These are phyloP conservation scores for Coptodon rendalli DNA, from an alignment of 2,113 vertebrate genomes.

Conservation along the genomic window DNA sequence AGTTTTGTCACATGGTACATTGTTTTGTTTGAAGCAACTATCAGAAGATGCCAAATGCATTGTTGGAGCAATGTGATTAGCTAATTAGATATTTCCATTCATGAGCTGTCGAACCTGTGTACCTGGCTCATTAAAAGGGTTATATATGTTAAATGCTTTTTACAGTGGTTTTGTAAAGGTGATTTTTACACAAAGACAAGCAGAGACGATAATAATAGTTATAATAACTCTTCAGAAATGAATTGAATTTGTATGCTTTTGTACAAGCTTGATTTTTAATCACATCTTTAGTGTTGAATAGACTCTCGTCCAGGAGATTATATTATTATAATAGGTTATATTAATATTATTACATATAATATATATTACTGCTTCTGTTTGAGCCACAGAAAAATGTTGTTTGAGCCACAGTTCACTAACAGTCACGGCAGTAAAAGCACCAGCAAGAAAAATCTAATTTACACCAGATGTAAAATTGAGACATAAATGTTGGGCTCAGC, in stretches of 20 bases:
- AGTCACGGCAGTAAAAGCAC: neutral
- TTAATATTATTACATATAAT: neutral
- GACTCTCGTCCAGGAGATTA: neutral
- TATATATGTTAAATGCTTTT: neutral
- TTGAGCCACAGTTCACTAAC: neutral
- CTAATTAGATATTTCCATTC: too few relatives aligned
- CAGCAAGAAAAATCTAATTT: fast-evolving
- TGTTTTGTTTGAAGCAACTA: too few relatives aligned
- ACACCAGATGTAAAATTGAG: neutral
- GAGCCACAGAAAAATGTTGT: neutral
- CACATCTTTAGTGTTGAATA: neutral
- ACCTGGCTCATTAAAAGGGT: neutral
- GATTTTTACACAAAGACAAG: neutral
- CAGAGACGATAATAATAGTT: fast-evolving
- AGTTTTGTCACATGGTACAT: neutral
- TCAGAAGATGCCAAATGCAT: too few relatives aligned
- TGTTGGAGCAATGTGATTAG: too few relatives aligned
- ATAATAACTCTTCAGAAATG: neutral
- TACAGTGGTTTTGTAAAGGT: neutral
- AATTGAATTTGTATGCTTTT: neutral
- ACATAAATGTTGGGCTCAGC: neutral
- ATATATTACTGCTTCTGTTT: neutral
- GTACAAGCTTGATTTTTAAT: fast-evolving
- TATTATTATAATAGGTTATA: too few relatives aligned
- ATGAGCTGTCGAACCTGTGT: fast-evolving